Evolutionary conservation across 2,113 vertebrate genomes (phyloP).

Genomic region (Daphoenositta chrysoptera): DNA sequence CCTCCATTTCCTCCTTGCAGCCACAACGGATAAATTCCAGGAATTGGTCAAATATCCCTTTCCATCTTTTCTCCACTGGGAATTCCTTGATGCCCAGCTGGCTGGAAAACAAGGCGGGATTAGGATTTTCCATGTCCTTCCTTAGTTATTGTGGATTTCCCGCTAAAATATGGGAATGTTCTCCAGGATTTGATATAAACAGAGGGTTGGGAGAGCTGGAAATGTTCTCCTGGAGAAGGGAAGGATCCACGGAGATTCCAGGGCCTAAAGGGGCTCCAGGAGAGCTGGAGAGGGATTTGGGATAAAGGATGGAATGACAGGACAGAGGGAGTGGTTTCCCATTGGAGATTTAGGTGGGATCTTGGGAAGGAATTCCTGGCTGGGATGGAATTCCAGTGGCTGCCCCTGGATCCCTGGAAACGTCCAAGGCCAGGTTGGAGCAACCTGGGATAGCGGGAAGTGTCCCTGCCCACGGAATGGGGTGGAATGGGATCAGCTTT

Average conservation of each 20-base stretch:
- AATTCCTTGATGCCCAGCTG: conserved; percentile 70
- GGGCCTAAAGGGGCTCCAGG: neutral
- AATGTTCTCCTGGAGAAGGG: neutral
- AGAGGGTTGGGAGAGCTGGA: neutral
- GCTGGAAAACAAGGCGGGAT: neutral
- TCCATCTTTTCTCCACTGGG: conserved; percentile 73
- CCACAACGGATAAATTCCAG: conserved; percentile 59
- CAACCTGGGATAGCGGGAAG: neutral
- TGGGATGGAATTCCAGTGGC: neutral
- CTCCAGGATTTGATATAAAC: neutral
- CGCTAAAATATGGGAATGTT: neutral
- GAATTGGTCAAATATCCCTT: conserved; percentile 70
- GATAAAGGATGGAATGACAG: neutral
- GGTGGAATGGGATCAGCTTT: neutral
- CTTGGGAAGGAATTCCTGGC: neutral
- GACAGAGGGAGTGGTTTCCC: neutral
- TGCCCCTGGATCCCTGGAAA: neutral
- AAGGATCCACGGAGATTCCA: neutral
- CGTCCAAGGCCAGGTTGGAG: neutral
- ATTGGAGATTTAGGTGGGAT: fast-evolving
- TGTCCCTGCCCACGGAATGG: neutral
- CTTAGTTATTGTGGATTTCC: neutral
- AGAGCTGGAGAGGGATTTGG: neutral
- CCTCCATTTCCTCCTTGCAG: conserved; percentile 63
- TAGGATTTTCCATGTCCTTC: fast-evolving